These are phyloP conservation scores for Rissa tridactyla DNA, from an alignment of 2,113 vertebrate genomes.

Conservation along the genomic window DNA sequence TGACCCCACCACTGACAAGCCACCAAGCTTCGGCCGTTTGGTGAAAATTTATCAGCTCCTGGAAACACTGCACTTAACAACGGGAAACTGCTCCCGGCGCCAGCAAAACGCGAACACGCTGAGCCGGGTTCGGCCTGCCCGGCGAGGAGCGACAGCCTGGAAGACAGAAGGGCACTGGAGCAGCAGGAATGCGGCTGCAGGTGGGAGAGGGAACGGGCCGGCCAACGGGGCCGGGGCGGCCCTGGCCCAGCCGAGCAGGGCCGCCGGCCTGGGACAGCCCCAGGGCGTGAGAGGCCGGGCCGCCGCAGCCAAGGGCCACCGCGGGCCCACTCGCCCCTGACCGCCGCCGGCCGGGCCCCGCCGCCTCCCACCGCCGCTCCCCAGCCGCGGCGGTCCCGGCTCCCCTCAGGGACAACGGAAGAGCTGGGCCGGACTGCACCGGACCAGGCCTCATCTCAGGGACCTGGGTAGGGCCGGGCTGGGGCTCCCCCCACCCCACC, in stretches of 20 bases:
- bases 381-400: neutral
- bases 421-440: neutral
- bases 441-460: neutral
- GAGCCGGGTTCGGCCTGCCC: neutral
- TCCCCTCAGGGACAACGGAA: neutral
- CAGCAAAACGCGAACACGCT: neutral
- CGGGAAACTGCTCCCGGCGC: neutral
- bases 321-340: neutral
- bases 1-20: neutral
- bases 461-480: neutral
- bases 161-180: neutral
- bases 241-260: neutral
- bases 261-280: neutral
- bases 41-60: neutral
- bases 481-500: neutral
- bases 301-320: fast-evolving
- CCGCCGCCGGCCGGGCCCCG: neutral
- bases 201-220: neutral
- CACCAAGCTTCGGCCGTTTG: neutral
- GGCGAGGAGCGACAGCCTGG: neutral
- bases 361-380: neutral
- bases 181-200: neutral
- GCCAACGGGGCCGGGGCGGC: neutral
- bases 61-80: neutral
- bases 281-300: neutral